These are phyloP conservation scores for Nomada ferruginata DNA, from an alignment of 2,888 invertebrate genomes.

Conservation along the genomic window DNA sequence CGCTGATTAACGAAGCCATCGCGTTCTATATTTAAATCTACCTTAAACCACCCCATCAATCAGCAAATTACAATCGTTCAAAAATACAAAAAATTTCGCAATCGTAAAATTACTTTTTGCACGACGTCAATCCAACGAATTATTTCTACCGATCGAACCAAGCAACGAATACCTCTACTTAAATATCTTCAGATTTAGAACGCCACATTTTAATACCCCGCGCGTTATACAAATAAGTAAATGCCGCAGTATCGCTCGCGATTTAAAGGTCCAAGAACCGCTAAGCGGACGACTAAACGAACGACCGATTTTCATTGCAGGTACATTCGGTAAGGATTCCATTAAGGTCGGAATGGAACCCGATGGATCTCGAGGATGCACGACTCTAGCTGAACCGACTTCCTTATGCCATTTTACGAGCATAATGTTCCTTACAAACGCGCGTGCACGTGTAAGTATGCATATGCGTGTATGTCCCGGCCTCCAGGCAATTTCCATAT, in stretches of 20 bases:
- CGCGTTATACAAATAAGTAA: no score
- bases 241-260: background rate
- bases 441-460: background rate
- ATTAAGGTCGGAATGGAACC: conserved; percentile 26
- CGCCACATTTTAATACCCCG: no score
- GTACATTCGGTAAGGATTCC: conserved; percentile 20
- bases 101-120: no score
- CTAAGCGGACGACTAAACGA: conserved; percentile 9
- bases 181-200: background rate
- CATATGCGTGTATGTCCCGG: background rate
- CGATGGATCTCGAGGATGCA: conserved; percentile 28
- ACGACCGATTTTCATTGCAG: conserved; percentile 17
- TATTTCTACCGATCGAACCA: no score
- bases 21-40: no score
- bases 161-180: background rate
- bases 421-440: conserved; percentile 24
- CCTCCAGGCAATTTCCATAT: conserved; percentile 45
- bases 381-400: conserved; percentile 26
- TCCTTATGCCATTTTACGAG: conserved; percentile 37
- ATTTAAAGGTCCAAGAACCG: conserved; percentile 9
- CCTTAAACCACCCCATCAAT: no score
- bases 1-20: no score
- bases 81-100: no score
- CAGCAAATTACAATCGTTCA: no score
- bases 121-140: no score